Conservation (phyloP, 37 sponge, comb jelly and placozoan species). For the Sycon ciliatum region DNA sequence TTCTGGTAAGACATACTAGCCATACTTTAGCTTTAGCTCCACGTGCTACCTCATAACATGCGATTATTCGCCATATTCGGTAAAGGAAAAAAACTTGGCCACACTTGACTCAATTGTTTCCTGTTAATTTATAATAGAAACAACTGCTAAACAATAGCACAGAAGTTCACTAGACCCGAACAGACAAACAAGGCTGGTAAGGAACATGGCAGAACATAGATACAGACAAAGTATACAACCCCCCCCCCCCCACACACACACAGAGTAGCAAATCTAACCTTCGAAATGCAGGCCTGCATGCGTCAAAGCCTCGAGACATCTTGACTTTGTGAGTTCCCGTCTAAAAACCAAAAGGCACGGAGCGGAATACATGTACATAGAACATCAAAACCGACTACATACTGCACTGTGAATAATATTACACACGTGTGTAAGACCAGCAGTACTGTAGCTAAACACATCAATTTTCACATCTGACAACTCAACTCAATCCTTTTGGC, state of each 20-base stretch:
- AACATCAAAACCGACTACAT: no score
- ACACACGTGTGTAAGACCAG: no score
- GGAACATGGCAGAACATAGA: not conserved
- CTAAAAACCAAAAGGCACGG: not conserved
- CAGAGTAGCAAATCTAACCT: conserved; percentile 1
- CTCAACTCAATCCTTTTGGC: no score
- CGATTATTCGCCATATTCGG: no score
- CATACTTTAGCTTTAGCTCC: no score
- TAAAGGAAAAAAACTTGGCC: no score
- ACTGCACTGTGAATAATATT: no score
- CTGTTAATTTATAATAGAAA: not conserved
- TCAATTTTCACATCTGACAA: no score
- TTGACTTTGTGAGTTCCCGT: conserved; percentile 44
- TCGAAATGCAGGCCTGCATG: conserved; percentile 66
- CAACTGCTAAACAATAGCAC: not conserved
- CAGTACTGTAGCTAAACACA: no score
- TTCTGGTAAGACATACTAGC: no score
- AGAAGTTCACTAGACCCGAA: not conserved
- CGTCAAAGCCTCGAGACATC: conserved; percentile 61
- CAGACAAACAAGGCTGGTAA: not conserved
- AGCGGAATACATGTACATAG: not conserved
- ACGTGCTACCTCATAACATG: no score
- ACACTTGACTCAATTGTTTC: no score
- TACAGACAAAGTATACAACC: not conserved
- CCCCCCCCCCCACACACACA: not conserved